Evolutionary conservation across 2,113 vertebrate species (phyloP).

Genomic region (Camelus dromedarius): DNA sequence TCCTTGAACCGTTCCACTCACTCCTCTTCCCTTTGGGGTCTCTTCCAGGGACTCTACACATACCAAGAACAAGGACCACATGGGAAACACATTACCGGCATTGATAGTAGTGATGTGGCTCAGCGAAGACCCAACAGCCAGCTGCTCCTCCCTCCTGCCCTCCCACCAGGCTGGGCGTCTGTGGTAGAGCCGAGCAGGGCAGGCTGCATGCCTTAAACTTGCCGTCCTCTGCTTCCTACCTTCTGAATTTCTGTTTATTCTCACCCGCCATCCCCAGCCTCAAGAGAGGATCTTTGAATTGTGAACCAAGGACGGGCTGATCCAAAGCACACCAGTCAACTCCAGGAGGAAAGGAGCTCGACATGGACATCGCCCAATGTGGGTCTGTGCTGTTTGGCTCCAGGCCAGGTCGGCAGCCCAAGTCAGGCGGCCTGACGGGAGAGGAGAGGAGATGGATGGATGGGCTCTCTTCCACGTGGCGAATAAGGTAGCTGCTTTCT

Average conservation of each 20-base stretch:
- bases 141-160: fast-evolving
- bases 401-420: not conserved
- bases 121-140: not conserved
- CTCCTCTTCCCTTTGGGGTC: not conserved
- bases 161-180: not conserved
- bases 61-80: not conserved
- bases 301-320: not conserved
- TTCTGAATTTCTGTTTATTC: not conserved
- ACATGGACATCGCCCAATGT: not conserved
- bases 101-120: not conserved
- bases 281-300: not conserved
- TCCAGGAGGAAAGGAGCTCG: not conserved
- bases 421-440: not conserved
- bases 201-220: not conserved
- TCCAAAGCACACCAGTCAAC: not conserved
- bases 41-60: not conserved
- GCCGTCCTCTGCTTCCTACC: not conserved
- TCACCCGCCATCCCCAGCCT: not conserved
- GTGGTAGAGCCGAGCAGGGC: not conserved
- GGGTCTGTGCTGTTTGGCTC: not conserved
- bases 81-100: not conserved
- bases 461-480: not conserved
- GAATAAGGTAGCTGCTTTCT: not conserved
- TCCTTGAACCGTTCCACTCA: not conserved
- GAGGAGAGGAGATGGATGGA: not conserved